phyloP scores from a whole-genome alignment of 2,797 vertebrate genomes.

The Pipistrellus pipistrellus region DNA sequence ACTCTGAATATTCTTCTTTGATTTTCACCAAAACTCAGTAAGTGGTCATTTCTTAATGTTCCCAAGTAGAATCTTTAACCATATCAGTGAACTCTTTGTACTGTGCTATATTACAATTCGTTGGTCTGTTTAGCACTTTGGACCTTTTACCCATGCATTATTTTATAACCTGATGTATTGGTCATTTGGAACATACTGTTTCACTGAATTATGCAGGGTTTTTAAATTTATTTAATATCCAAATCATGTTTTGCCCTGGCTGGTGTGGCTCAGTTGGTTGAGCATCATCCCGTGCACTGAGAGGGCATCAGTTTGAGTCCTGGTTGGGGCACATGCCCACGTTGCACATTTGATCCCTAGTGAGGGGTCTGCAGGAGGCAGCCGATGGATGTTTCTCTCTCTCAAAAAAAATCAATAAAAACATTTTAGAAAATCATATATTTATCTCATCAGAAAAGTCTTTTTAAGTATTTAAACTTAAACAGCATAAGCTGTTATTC shows the following conservation, averaged over 20 bases:
- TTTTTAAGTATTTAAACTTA: not conserved
- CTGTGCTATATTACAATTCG: not conserved
- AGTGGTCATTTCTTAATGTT: conserved; percentile 26
- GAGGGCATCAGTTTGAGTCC: not conserved
- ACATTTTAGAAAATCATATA: not conserved
- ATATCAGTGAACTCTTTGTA: not conserved
- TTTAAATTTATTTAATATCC: conserved; percentile 4
- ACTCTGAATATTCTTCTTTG: not conserved
- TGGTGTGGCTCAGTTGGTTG: not conserved
- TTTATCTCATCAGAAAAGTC: not conserved
- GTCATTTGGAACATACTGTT: conserved; percentile 5
- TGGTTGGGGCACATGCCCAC: not conserved
- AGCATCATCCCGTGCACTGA: not conserved
- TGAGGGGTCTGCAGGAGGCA: not conserved
- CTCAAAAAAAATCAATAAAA: not conserved
- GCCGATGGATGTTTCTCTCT: not conserved
- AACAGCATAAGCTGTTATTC: not conserved
- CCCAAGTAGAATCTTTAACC: not conserved
- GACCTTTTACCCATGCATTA: not conserved
- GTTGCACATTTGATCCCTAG: not conserved
- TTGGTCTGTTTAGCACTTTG: not conserved
- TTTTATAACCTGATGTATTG: not conserved
- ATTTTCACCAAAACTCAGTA: not conserved
- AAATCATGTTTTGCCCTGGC: conserved; percentile 3
- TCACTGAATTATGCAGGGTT: not conserved